These are phyloP conservation scores for Ictalurus punctatus DNA, from an alignment of 2,113 vertebrate species.

Conservation along the genomic window DNA sequence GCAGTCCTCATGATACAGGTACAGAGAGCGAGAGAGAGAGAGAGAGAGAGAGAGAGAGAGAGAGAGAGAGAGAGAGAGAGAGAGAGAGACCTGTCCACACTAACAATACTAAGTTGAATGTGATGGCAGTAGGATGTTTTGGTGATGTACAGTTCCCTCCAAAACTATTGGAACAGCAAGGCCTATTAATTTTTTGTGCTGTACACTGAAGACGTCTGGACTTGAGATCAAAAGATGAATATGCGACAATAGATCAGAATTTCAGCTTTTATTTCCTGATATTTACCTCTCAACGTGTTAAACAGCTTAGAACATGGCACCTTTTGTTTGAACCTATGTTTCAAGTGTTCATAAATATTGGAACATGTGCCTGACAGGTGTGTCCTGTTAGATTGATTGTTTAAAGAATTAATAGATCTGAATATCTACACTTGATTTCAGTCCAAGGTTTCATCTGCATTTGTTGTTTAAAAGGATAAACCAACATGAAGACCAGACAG, in stretches of 20 bases:
- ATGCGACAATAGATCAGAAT: too few species aligned
- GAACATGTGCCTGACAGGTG: background rate
- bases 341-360: too few species aligned
- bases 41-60: background rate
- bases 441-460: background rate
- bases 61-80: background rate
- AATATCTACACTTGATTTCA: background rate
- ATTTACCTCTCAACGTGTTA: too few species aligned
- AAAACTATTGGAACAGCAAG: background rate
- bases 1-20: slow-evolving; percentile 2
- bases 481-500: background rate
- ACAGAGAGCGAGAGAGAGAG: background rate
- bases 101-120: background rate
- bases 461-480: background rate
- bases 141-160: background rate
- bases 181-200: background rate
- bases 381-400: background rate
- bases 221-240: too few species aligned
- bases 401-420: too few species aligned
- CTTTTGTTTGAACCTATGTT: too few species aligned
- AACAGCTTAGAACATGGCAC: too few species aligned
- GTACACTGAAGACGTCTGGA: background rate
- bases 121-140: background rate
- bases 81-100: background rate
- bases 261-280: too few species aligned